Base-by-base conservation (phyloP, 1,140 invertebrate species). In the Tribolium madens region DNA sequence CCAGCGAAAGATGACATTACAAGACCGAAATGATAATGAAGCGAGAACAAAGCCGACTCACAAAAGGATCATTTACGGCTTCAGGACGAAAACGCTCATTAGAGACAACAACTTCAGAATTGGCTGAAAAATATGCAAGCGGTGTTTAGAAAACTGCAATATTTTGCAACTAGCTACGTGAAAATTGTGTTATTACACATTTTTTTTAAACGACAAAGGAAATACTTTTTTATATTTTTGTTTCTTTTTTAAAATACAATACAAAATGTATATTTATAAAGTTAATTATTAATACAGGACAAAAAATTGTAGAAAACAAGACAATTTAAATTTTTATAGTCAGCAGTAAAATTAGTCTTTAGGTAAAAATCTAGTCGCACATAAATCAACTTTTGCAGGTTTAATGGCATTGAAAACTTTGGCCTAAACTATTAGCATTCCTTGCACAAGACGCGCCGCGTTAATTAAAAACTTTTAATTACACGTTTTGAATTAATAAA, bases 401-500 rank as follows among this genome's bases (percentile, higher is more conserved):
- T 26, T 64, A 64, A 64, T 64, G 31, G 57, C n/a, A 64, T 64
- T 33, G 10, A 64, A 42, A 64, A 64, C 57, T 64, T 64, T n/a
- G 36, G 9, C 57, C 57, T 26, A 64, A 64, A 64, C 57, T 64
- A 64, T 64, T 64, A 33, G 57, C 57, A 64, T 64, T 64, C 57
- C 57, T 64, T 64, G n/a, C 31, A 42, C 36, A 21, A 21, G 26
- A 33, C 21, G 13, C 21, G 57, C 13, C 26, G 26, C 57, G 57
- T 64, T 64, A 64, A 64, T 64, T 64, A 64, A 64, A 64, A 64
- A 64, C 57, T 64, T 57, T 64, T 64, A 64, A 64, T 64, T 64
- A 64, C 57, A 64, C 26, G 26, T 64, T 57, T 57, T 33, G 57
- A 64, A 64, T 33, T 64, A 26, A 64, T 64, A 64, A 64, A 64